These are phyloP conservation scores for Sebastolobus alascanus DNA, from an alignment of 2,797 vertebrate genomes.

Conservation along the genomic window DNA sequence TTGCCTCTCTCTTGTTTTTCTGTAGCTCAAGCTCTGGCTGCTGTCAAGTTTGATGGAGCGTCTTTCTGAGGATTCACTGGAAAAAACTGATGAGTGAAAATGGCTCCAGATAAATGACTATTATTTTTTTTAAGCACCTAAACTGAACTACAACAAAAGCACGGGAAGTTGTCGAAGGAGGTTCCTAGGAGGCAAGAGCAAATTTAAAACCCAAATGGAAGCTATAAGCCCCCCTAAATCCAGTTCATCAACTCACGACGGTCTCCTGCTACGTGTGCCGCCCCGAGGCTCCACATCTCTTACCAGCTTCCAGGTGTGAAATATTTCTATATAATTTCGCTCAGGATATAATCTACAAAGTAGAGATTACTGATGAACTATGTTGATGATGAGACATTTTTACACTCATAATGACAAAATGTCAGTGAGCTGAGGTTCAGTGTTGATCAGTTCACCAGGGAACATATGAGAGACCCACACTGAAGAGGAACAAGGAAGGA, in stretches of 20 bases:
- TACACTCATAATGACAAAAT: constrained; percentile 6
- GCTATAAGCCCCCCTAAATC: not conserved
- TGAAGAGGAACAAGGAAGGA: constrained; percentile 7
- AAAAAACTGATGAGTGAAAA: constrained; percentile 30
- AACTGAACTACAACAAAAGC: constrained; percentile 47
- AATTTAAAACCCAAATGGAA: constrained; percentile 12
- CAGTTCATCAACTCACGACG: not conserved
- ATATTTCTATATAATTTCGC: constrained; percentile 56
- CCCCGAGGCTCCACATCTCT: constrained; percentile 48
- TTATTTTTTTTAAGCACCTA: constrained; percentile 44
- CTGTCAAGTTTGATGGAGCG: constrained; percentile 88
- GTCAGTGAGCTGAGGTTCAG: not conserved
- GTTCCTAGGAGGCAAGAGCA: constrained; percentile 27
- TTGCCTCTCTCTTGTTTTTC: constrained; percentile 1
- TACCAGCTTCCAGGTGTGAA: constrained; percentile 54
- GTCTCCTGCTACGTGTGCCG: not conserved
- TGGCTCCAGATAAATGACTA: constrained; percentile 41
- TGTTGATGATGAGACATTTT: constrained; percentile 5
- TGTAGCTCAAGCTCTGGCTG: constrained; percentile 90
- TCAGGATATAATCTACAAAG: constrained; percentile 68
- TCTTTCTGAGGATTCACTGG: constrained; percentile 85
- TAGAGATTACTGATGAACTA: constrained; percentile 40
- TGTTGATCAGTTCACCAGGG: not conserved
- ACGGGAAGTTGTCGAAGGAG: constrained; percentile 34
- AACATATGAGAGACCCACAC: not conserved